phyloP scores from a whole-genome alignment of 2,113 vertebrate genomes.

The Cisticola juncidis region DNA sequence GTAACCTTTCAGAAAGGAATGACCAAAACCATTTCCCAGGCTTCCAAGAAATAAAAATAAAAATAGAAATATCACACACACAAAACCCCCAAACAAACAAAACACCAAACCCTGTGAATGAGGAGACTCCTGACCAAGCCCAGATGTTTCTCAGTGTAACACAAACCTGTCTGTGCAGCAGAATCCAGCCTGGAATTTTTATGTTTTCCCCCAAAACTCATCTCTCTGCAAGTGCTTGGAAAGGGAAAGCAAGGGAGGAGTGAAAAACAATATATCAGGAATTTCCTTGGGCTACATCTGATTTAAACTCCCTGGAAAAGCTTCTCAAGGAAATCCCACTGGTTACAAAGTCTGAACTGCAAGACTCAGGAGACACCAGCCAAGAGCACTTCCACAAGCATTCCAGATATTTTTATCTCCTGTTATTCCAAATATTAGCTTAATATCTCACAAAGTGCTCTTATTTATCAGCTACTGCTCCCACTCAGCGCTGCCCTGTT shows the following conservation, averaged over 20 bases:
- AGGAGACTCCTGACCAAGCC: background rate
- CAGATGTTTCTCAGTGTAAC: background rate
- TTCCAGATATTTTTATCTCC: background rate
- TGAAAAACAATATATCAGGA: rapidly evolving
- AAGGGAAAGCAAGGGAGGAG: rapidly evolving
- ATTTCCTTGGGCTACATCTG: background rate
- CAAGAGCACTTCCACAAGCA: background rate
- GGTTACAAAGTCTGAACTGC: background rate
- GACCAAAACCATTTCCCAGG: background rate
- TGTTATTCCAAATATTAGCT: background rate
- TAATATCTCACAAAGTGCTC: background rate
- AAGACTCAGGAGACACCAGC: background rate
- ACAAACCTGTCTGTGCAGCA: background rate
- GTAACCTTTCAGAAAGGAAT: background rate
- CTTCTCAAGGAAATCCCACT: background rate
- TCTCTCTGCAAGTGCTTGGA: rapidly evolving
- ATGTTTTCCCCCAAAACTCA: rapidly evolving
- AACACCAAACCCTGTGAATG: too few species aligned
- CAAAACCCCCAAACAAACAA: too few species aligned
- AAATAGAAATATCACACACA: too few species aligned
- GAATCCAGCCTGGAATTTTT: background rate
- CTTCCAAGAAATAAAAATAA: background rate
- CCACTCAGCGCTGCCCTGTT: background rate
- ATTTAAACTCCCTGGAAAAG: background rate
- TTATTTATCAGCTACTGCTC: background rate